phyloP scores from a whole-genome alignment of 2,888 invertebrate species.

The Machimus atricapillus region DNA sequence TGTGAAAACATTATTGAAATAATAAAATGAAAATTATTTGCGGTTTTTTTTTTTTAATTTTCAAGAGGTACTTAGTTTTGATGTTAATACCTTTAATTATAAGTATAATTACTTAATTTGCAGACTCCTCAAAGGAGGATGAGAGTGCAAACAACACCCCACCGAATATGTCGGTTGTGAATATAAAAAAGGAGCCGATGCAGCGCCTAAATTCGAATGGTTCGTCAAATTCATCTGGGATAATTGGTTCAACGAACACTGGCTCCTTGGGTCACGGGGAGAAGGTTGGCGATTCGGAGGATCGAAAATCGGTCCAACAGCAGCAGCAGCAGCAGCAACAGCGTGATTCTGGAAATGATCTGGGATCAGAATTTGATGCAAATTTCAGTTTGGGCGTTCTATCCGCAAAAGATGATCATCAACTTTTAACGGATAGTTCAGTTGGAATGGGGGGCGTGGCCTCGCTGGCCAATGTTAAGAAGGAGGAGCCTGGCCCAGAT shows the following conservation, averaged over 20 bases:
- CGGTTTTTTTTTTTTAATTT: too few species aligned
- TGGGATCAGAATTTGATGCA: constrained; percentile 1
- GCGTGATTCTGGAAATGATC: background rate
- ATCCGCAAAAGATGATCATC: constrained; percentile 41
- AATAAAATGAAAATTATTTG: too few species aligned
- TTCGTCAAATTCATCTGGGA: constrained; percentile 21
- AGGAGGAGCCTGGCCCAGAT: constrained; percentile 45
- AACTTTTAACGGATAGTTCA: constrained; percentile 18
- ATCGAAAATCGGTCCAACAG: constrained; percentile 28
- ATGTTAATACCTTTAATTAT: too few species aligned
- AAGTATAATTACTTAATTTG: background rate
- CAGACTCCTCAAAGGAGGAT: constrained; percentile 18
- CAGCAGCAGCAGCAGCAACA: background rate
- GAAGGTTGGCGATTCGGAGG: constrained; percentile 36
- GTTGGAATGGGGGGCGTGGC: constrained; percentile 8
- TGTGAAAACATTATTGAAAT: too few species aligned
- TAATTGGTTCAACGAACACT: constrained; percentile 44
- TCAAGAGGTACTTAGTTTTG: too few species aligned
- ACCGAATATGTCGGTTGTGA: constrained; percentile 33
- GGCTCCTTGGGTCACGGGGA: constrained; percentile 41
- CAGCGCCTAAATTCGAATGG: constrained; percentile 45
- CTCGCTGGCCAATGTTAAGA: constrained; percentile 40
- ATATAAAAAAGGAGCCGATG: constrained; percentile 43
- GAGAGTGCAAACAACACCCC: background rate
- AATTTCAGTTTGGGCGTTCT: constrained; percentile 33